These are phyloP conservation scores for Tortrix viridana DNA, from an alignment of 2,888 invertebrate genomes.

Conservation along the genomic window DNA sequence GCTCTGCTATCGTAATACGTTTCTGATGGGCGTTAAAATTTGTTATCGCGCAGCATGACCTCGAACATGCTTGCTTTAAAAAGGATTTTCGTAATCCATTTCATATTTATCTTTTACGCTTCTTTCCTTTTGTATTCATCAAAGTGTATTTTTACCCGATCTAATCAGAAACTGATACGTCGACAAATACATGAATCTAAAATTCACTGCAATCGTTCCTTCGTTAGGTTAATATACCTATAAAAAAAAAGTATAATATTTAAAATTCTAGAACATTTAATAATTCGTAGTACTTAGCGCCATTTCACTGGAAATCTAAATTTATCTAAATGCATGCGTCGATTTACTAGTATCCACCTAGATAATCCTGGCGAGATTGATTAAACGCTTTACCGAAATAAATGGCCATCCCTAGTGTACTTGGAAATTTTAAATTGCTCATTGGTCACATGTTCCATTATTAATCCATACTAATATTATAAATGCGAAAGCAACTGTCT, in stretches of 20 bases:
- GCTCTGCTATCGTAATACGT: slow-evolving; percentile 9
- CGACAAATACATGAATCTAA: too few species aligned
- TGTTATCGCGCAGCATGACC: slow-evolving; percentile 9
- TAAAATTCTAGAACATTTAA: too few species aligned
- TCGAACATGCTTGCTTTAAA: slow-evolving; percentile 4
- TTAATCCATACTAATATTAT: too few species aligned
- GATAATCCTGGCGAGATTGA: not conserved
- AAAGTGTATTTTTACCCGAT: not conserved
- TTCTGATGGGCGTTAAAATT: slow-evolving; percentile 9
- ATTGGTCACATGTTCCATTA: not conserved
- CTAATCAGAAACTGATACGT: too few species aligned
- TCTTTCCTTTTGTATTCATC: not conserved
- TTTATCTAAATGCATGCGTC: not conserved
- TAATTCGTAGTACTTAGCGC: too few species aligned
- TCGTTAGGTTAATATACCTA: too few species aligned
- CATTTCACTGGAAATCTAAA: too few species aligned
- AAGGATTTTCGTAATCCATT: not conserved
- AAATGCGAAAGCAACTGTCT: too few species aligned
- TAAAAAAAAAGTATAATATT: too few species aligned
- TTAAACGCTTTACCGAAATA: slow-evolving; percentile 9
- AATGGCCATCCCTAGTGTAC: slow-evolving; percentile 3
- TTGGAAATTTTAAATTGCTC: not conserved
- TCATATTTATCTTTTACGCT: not conserved
- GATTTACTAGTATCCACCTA: not conserved
- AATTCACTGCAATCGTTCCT: too few species aligned